Conservation (phyloP, 2,888 invertebrate genomes). For the Sinohyriopsis cumingii region DNA sequence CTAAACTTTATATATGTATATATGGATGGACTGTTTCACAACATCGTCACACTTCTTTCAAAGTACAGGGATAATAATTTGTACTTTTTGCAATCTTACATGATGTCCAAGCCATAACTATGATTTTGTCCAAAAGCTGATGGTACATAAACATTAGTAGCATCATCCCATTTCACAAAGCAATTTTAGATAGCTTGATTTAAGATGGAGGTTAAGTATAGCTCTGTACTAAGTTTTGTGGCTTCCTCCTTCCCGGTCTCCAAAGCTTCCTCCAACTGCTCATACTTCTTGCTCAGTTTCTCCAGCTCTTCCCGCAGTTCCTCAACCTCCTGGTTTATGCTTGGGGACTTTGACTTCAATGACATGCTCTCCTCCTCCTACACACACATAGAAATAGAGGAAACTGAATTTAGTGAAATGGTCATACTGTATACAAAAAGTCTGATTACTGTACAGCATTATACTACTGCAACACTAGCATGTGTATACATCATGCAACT, state of each 20-base stretch:
- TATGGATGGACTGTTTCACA: too few species aligned
- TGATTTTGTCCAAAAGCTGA: too few species aligned
- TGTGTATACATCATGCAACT: too few species aligned
- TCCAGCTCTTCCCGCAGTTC: conserved; percentile 53
- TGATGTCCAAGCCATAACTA: too few species aligned
- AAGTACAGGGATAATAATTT: too few species aligned
- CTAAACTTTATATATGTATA: too few species aligned
- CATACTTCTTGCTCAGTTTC: conserved; percentile 47
- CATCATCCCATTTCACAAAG: background rate
- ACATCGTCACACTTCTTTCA: too few species aligned
- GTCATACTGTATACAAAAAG: background rate
- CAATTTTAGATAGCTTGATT: background rate
- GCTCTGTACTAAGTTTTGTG: conserved; percentile 35
- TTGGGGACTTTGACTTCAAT: conserved; percentile 39
- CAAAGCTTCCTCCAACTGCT: conserved; percentile 50
- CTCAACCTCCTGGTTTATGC: conserved; percentile 56
- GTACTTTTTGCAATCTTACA: too few species aligned
- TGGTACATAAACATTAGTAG: too few species aligned
- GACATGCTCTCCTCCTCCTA: conserved; percentile 41
- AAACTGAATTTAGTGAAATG: background rate
- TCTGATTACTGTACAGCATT: too few species aligned
- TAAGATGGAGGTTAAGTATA: background rate
- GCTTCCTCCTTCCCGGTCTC: conserved; percentile 57
- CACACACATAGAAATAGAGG: background rate
- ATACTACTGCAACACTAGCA: too few species aligned